These are phyloP conservation scores for Sparidentex hasta DNA, from an alignment of 2,797 vertebrate species.

Conservation along the genomic window DNA sequence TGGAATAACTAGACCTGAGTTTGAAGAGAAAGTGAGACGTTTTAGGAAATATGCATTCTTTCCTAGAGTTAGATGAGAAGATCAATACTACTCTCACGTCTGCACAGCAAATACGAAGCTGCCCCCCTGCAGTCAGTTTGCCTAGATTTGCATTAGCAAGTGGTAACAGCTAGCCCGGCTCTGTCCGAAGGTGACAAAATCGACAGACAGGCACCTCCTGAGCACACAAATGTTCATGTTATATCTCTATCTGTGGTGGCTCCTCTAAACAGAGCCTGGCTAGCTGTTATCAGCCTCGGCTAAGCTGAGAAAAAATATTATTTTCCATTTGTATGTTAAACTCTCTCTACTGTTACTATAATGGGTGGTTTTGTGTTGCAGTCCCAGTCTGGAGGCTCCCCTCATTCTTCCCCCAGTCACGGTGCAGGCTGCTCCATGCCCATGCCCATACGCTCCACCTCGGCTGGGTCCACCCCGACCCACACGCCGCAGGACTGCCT, in stretches of 20 bases:
- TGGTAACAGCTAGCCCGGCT: not conserved
- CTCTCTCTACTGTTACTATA: constrained; percentile 1
- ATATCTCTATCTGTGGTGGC: not conserved
- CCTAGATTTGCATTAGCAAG: not conserved
- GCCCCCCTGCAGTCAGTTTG: not conserved
- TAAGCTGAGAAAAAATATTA: not conserved
- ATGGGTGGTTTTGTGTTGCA: constrained; percentile 62
- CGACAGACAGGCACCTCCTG: not conserved
- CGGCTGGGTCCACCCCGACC: constrained; percentile 94
- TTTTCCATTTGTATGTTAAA: not conserved
- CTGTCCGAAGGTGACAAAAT: not conserved
- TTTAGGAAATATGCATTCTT: not conserved
- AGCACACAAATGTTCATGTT: not conserved
- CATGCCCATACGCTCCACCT: constrained; percentile 93
- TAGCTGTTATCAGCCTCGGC: too few species aligned
- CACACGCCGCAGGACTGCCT: constrained; percentile 92
- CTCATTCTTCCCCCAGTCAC: constrained; percentile 94
- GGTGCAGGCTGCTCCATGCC: constrained; percentile 92
- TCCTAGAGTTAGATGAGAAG: not conserved
- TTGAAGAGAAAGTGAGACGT: not conserved
- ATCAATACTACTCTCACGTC: not conserved
- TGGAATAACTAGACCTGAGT: not conserved
- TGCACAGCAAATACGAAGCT: not conserved
- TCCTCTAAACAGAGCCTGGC: not conserved
- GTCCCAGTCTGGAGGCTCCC: constrained; percentile 92